Evolutionary conservation across 1,140 invertebrate species (phyloP).

Genomic region (Heliothis virescens): DNA sequence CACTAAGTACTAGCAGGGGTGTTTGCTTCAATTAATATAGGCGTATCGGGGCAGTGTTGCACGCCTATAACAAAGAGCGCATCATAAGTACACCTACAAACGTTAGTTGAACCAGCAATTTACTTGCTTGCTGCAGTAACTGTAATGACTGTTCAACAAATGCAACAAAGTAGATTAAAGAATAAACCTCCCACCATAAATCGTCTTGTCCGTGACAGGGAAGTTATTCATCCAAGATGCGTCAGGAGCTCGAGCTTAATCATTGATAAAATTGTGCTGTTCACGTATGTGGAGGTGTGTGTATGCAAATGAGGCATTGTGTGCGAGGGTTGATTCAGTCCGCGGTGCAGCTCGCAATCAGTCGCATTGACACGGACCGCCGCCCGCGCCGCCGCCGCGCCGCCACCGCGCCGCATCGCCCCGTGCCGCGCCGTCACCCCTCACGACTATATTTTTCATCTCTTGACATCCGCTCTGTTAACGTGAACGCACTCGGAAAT

Average conservation of each 20-base stretch:
- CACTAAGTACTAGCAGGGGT: conserved; percentile 20
- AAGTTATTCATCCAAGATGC: conserved; percentile 41
- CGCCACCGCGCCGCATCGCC: conserved; percentile 31
- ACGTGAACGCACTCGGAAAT: conserved; percentile 53
- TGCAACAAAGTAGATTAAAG: not conserved
- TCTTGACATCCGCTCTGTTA: conserved; percentile 64
- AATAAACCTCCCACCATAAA: conserved; percentile 24
- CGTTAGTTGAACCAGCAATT: too few species aligned
- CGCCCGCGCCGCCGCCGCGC: conserved; percentile 39
- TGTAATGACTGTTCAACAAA: conserved; percentile 12
- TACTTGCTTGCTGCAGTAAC: too few species aligned
- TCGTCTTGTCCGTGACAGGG: not conserved
- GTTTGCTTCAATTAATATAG: conserved; percentile 56
- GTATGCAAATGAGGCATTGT: conserved; percentile 61
- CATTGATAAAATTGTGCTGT: conserved; percentile 41
- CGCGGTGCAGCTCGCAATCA: conserved; percentile 63
- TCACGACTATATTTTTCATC: conserved; percentile 66
- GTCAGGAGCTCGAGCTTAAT: conserved; percentile 28
- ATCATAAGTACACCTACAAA: too few species aligned
- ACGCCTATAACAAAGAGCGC: not conserved
- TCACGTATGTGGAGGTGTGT: conserved; percentile 48
- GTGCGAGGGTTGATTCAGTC: conserved; percentile 56
- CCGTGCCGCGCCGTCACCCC: conserved; percentile 19
- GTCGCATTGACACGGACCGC: conserved; percentile 60
- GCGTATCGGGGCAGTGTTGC: conserved; percentile 24